Percentiles rank a stretch among this genome's conserved stretches.
These are phyloP conservation scores for Esperia sulphurella DNA, from an alignment of 2,888 invertebrate species.

Conservation along the genomic window DNA sequence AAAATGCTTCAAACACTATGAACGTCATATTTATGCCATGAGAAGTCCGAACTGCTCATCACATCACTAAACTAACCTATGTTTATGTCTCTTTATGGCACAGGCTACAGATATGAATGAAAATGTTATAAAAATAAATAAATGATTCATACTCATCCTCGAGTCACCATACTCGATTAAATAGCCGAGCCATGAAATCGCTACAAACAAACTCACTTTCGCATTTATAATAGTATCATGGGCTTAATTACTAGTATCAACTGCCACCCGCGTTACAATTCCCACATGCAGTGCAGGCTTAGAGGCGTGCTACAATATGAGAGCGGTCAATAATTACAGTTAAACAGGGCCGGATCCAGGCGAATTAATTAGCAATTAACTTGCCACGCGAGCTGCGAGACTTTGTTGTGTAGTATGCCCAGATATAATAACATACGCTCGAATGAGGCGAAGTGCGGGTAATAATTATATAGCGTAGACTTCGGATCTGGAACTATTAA, in stretches of 20 bases:
- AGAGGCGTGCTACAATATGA: constrained; percentile 19
- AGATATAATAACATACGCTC: neutral
- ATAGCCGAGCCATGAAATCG: no score
- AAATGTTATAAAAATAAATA: no score
- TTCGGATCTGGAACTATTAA: no score
- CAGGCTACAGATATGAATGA: no score
- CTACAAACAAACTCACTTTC: neutral
- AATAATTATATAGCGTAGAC: neutral
- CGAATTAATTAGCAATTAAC: constrained; percentile 50
- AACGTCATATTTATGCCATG: no score
- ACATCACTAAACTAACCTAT: no score
- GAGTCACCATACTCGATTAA: no score
- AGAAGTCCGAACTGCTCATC: no score
- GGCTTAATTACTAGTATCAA: neutral
- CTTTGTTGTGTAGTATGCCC: constrained; percentile 7
- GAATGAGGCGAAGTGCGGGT: neutral
- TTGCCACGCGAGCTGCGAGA: constrained; percentile 36
- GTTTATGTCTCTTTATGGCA: no score
- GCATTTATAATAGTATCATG: neutral
- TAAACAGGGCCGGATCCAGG: constrained; percentile 40
- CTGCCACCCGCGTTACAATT: constrained; percentile 13
- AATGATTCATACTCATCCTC: no score
- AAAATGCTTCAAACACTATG: no score
- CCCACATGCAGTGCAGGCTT: constrained; percentile 14
- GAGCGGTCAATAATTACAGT: constrained; percentile 40